These are phyloP conservation scores for Pempheris klunzingeri DNA, from an alignment of 2,797 vertebrate genomes.

Conservation along the genomic window DNA sequence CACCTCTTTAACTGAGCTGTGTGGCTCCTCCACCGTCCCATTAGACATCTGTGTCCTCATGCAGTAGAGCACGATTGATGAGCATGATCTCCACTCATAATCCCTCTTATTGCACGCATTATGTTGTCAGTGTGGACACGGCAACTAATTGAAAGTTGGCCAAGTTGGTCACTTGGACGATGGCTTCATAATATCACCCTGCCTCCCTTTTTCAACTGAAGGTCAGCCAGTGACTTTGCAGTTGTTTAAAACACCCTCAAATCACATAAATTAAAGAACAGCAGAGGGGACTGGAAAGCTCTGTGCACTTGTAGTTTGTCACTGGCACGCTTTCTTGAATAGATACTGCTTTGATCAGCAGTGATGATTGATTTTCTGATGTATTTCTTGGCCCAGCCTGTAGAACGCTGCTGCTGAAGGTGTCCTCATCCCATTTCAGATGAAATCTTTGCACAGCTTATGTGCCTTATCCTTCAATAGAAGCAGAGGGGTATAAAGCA, in stretches of 20 bases:
- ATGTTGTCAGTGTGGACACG: constrained; percentile 1
- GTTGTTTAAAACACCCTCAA: constrained; percentile 67
- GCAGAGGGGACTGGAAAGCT: constrained; percentile 21
- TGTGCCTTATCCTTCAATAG: constrained; percentile 5
- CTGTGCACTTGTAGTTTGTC: constrained; percentile 28
- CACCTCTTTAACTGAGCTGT: constrained; percentile 40
- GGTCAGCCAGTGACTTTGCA: constrained; percentile 87
- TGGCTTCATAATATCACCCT: constrained; percentile 37
- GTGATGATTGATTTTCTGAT: constrained; percentile 59
- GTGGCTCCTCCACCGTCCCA: constrained; percentile 2
- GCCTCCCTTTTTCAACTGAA: constrained; percentile 72
- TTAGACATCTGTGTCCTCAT: not conserved
- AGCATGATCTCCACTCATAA: not conserved
- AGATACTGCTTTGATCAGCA: constrained; percentile 47
- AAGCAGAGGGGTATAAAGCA: not conserved
- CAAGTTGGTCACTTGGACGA: constrained; percentile 65
- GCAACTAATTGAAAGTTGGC: constrained; percentile 74
- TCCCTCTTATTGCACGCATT: not conserved
- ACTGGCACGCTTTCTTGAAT: constrained; percentile 31
- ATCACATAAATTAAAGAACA: constrained; percentile 52
- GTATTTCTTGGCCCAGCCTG: constrained; percentile 39
- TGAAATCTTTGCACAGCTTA: constrained; percentile 32
- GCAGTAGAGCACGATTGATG: not conserved
- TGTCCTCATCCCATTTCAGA: constrained; percentile 53
- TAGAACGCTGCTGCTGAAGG: constrained; percentile 52